phyloP scores from a whole-genome alignment of 2,888 invertebrate genomes.

The Apoda limacodes region DNA sequence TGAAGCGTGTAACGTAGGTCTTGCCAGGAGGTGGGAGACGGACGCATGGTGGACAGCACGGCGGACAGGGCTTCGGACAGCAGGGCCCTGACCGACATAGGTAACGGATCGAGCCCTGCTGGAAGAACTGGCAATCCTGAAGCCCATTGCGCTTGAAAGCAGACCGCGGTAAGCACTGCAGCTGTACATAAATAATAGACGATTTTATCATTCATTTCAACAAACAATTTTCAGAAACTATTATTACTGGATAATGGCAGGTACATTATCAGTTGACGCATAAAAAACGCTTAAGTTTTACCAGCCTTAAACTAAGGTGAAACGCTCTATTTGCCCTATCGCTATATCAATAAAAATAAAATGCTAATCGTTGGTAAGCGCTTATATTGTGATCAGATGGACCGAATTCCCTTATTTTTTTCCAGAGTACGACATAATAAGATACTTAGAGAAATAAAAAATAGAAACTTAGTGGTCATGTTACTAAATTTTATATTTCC shows the following conservation, averaged over 20 bases:
- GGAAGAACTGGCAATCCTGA: slow-evolving; percentile 63
- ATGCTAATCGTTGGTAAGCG: too few relatives aligned
- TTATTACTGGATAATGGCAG: background rate
- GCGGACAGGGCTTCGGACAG: slow-evolving; percentile 46
- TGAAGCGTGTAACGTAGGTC: slow-evolving; percentile 62
- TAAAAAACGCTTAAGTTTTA: too few relatives aligned
- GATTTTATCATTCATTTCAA: background rate
- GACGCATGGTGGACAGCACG: slow-evolving; percentile 58
- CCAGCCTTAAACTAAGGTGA: too few relatives aligned
- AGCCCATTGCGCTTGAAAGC: slow-evolving; percentile 66
- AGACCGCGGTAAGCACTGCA: slow-evolving; percentile 61
- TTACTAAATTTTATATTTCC: too few relatives aligned
- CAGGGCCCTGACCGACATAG: slow-evolving; percentile 47
- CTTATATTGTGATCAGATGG: too few relatives aligned
- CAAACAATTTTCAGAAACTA: background rate
- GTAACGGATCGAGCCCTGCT: slow-evolving; percentile 62
- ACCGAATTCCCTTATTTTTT: too few relatives aligned
- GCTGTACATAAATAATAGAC: slow-evolving; percentile 30
- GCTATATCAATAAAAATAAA: too few relatives aligned
- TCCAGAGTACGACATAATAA: too few relatives aligned
- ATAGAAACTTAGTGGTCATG: too few relatives aligned
- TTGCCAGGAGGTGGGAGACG: slow-evolving; percentile 58
- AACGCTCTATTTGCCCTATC: too few relatives aligned
- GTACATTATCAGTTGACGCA: too few relatives aligned
- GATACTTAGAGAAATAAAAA: too few relatives aligned